Evolutionary conservation across 2,797 vertebrate genomes (phyloP).

Genomic region (Cossypha heuglini): DNA sequence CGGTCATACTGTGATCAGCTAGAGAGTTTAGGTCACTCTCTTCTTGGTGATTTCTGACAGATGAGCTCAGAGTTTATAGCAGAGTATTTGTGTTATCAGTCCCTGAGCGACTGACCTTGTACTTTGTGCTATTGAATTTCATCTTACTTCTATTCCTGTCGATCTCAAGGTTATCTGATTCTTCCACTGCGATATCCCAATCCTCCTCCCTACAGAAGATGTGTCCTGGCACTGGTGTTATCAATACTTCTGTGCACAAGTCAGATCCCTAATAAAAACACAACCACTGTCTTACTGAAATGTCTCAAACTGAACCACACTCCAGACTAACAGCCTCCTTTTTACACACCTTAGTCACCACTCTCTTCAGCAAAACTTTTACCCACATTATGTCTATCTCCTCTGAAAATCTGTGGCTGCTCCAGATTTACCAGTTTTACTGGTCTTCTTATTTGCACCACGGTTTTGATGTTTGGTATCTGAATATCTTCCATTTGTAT

Average conservation of each 20-base stretch:
- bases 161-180: constrained; percentile 26
- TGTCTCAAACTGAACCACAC: neutral
- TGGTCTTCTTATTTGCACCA: neutral
- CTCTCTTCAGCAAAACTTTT: neutral
- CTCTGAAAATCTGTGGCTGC: neutral
- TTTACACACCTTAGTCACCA: neutral
- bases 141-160: constrained; percentile 49
- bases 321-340: neutral
- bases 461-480: neutral
- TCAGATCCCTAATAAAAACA: neutral
- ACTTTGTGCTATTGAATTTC: constrained; percentile 59
- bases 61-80: constrained; percentile 36
- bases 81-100: constrained; percentile 52
- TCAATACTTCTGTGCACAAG: neutral
- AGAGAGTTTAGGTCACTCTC: constrained; percentile 48
- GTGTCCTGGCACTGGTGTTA: neutral
- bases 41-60: constrained; percentile 46
- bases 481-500: neutral
- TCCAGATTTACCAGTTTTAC: constrained; percentile 5
- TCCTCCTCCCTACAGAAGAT: neutral
- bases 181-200: neutral
- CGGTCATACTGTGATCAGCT: neutral
- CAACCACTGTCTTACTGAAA: neutral
- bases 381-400: neutral
- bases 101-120: constrained; percentile 59